Percentiles rank a stretch among this genome's conserved stretches.
These are phyloP conservation scores for Eucera pruinosa DNA, from an alignment of 2,888 invertebrate species.

Conservation along the genomic window DNA sequence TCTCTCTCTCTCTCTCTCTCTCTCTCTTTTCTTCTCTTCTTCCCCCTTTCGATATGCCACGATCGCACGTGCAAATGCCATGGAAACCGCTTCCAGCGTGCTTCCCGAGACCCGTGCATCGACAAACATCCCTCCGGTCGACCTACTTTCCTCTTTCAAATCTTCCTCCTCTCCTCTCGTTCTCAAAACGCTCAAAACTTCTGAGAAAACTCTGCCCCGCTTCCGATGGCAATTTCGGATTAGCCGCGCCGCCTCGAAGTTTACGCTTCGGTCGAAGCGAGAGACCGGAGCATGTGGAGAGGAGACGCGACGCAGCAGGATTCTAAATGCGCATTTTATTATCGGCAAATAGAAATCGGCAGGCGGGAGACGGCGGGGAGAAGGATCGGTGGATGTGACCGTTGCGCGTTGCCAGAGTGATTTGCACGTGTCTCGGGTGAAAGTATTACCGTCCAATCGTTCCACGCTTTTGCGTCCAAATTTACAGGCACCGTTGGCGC, in stretches of 20 bases:
- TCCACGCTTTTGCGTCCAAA: constrained; percentile 33
- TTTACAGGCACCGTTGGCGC: constrained; percentile 43
- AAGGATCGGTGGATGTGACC: constrained; percentile 36
- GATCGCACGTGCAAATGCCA: constrained; percentile 66
- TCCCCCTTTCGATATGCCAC: constrained; percentile 39
- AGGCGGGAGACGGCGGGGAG: too few species aligned
- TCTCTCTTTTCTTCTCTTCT: constrained; percentile 6
- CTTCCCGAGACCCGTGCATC: constrained; percentile 34
- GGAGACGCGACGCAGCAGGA: too few species aligned
- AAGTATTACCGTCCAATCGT: constrained; percentile 62
- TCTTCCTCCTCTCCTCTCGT: not conserved
- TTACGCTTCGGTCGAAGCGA: too few species aligned
- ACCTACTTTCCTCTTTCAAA: constrained; percentile 24
- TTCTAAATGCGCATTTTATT: too few species aligned
- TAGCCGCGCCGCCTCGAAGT: too few species aligned
- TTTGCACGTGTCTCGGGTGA: constrained; percentile 64
- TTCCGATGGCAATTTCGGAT: too few species aligned
- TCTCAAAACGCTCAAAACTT: too few species aligned
- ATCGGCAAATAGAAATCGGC: too few species aligned
- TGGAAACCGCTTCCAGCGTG: constrained; percentile 46
- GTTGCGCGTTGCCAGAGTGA: constrained; percentile 43
- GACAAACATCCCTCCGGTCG: constrained; percentile 38
- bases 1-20: not conserved
- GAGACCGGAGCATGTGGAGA: too few species aligned
- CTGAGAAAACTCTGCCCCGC: too few species aligned